Conservation (phyloP, 2,888 invertebrate species). For the Trimorus sp. region DNA sequence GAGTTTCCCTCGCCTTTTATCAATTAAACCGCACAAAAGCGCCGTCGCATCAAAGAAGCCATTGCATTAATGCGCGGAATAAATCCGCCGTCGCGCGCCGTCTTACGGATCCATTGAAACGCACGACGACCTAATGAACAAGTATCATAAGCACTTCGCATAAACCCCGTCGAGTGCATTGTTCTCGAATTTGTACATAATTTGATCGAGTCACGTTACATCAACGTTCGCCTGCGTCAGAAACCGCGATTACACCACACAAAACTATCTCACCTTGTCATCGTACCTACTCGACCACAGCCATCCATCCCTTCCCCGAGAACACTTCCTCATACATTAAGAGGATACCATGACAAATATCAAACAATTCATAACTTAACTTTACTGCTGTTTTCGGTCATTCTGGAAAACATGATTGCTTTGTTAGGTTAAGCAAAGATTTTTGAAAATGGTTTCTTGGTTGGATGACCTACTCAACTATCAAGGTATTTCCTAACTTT, state of each 20-base stretch:
- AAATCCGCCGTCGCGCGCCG: neutral
- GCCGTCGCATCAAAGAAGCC: neutral
- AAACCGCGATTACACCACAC: slow-evolving; percentile 2
- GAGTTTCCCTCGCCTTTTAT: too few species aligned
- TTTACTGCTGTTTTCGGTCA: too few species aligned
- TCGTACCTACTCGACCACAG: neutral
- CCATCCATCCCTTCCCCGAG: too few species aligned
- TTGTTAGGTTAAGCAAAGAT: too few species aligned
- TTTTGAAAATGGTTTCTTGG: too few species aligned
- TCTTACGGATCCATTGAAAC: slow-evolving; percentile 5
- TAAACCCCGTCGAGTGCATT: neutral
- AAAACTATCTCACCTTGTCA: slow-evolving; percentile 11
- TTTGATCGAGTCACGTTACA: slow-evolving; percentile 14
- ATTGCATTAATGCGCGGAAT: neutral
- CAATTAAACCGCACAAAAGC: too few species aligned
- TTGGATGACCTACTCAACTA: too few species aligned
- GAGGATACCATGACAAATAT: too few species aligned
- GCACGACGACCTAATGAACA: neutral
- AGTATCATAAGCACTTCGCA: slow-evolving; percentile 10
- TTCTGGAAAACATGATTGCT: too few species aligned
- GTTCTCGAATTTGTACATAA: slow-evolving; percentile 14
- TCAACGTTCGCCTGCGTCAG: slow-evolving; percentile 15
- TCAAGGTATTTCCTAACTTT: too few species aligned
- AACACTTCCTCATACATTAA: too few species aligned
- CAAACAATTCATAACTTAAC: too few species aligned